These are phyloP conservation scores for Serilophus lunatus DNA, from an alignment of 2,113 vertebrate genomes.

Conservation along the genomic window DNA sequence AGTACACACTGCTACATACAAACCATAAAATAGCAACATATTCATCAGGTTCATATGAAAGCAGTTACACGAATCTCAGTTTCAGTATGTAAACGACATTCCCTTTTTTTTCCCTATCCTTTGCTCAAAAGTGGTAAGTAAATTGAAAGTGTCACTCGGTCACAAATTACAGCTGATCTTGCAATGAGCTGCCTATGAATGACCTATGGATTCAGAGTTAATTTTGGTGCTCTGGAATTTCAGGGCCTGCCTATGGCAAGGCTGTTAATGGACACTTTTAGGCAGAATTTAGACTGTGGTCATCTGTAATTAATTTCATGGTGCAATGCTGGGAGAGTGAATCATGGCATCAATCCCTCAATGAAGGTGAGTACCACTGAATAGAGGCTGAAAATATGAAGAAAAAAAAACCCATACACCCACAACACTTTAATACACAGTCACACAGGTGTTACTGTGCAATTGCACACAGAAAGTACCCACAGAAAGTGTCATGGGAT, in stretches of 20 bases:
- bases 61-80: neutral
- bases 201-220: neutral
- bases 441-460: neutral
- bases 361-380: neutral
- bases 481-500: neutral
- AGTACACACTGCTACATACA: neutral
- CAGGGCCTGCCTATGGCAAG: neutral
- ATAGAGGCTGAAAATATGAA: neutral
- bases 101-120: neutral
- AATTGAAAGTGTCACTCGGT: neutral
- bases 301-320: neutral
- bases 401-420: too few relatives aligned
- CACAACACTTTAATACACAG: neutral
- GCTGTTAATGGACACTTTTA: neutral
- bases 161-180: neutral
- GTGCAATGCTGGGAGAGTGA: neutral
- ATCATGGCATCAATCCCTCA: neutral
- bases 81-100: neutral
- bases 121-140: neutral
- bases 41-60: neutral
- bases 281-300: neutral
- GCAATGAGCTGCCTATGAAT: neutral
- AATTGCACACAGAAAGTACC: too few relatives aligned
- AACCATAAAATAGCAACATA: neutral
- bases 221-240: neutral